A percentile compares a stretch with the other conserved stretches of the same genome.
Evolutionary conservation across 2,113 vertebrate genomes (phyloP).

Genomic region (Polypterus senegalus): DNA sequence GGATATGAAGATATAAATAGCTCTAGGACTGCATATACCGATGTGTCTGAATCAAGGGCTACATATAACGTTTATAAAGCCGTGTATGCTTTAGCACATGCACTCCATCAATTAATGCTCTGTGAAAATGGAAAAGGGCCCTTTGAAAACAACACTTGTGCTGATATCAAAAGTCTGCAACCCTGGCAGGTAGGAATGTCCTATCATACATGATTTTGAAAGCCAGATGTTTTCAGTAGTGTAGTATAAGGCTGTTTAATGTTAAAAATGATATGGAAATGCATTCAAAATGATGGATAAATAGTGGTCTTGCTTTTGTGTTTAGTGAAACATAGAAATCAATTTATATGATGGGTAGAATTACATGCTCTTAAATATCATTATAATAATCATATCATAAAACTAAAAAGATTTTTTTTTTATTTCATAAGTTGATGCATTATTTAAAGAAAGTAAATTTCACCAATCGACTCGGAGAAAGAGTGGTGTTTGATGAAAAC

Average conservation of each 20-base stretch:
- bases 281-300: background rate
- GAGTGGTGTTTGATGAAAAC: slow-evolving; percentile 8
- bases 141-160: background rate
- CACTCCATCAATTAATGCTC: background rate
- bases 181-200: slow-evolving; percentile 1
- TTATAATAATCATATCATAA: background rate
- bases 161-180: background rate
- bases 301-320: background rate
- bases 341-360: background rate
- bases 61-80: slow-evolving; percentile 1
- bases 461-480: slow-evolving; percentile 2
- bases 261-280: background rate
- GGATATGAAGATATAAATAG: background rate
- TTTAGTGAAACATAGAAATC: background rate
- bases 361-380: background rate
- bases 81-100: background rate
- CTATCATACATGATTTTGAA: no score
- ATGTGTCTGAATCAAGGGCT: background rate
- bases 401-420: no score
- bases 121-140: background rate
- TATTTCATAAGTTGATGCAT: slow-evolving; percentile 1
- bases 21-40: background rate
- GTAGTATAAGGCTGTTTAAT: background rate
- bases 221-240: background rate
- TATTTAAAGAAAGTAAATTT: slow-evolving; percentile 8